phyloP scores from a whole-genome alignment of 2,888 invertebrate genomes.

The Trissolcus brochymenae region DNA sequence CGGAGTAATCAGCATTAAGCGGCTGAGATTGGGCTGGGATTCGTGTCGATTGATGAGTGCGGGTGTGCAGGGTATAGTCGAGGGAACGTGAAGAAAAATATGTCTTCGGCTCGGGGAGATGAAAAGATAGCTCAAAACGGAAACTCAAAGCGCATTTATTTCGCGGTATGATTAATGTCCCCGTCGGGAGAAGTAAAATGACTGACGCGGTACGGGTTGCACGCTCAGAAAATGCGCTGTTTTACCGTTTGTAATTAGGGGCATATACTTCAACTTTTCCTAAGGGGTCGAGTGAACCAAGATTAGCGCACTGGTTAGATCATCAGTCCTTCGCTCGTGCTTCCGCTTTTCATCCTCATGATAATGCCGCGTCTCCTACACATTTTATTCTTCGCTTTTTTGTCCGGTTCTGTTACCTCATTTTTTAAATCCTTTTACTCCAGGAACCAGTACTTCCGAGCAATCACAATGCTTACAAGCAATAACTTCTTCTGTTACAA shows the following conservation, averaged over 20 bases:
- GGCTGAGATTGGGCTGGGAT: constrained; percentile 29
- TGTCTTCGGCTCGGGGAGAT: constrained; percentile 46
- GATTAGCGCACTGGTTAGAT: constrained; percentile 54
- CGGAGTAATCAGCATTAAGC: constrained; percentile 32
- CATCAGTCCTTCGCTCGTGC: constrained; percentile 48
- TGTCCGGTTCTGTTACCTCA: constrained; percentile 35
- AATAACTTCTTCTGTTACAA: constrained; percentile 43
- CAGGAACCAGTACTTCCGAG: constrained; percentile 28
- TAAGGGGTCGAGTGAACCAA: constrained; percentile 56
- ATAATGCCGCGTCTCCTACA: constrained; percentile 42
- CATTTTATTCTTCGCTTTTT: constrained; percentile 40
- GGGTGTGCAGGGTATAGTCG: constrained; percentile 8
- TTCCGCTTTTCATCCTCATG: constrained; percentile 53
- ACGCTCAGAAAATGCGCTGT: constrained; percentile 68
- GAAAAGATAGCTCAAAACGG: constrained; percentile 61
- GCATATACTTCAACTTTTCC: constrained; percentile 70
- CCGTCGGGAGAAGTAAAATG: constrained; percentile 61
- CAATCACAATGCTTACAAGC: constrained; percentile 39
- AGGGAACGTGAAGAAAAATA: constrained; percentile 46
- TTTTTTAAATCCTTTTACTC: constrained; percentile 43
- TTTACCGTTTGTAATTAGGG: constrained; percentile 71
- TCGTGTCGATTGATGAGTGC: constrained; percentile 36
- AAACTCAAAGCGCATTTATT: constrained; percentile 63
- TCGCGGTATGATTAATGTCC: constrained; percentile 63
- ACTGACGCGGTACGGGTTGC: constrained; percentile 68